Percentiles rank a stretch among this genome's conserved stretches.
phyloP scores from a whole-genome alignment of 2,113 vertebrate genomes.

The Amazona guildingii region DNA sequence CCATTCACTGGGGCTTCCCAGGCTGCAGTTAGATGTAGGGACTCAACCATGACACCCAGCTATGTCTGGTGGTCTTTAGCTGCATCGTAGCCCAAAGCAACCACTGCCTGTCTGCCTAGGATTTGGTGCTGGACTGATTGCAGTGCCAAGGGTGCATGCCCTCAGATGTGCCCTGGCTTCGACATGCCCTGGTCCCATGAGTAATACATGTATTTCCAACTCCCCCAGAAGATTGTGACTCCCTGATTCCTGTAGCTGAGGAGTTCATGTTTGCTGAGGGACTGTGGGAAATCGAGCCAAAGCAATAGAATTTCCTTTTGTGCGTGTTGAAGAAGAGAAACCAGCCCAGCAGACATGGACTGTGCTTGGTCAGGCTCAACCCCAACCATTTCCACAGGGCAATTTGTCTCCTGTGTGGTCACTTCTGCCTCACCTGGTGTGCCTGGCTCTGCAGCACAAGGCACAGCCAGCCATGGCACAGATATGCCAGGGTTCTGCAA shows the following conservation, averaged over 20 bases:
- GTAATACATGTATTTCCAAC: accelerated
- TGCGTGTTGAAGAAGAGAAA: not conserved
- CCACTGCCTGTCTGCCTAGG: not conserved
- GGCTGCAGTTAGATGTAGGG: not conserved
- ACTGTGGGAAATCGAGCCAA: not conserved
- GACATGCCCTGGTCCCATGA: accelerated
- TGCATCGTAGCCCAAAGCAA: accelerated
- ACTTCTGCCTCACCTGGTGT: not conserved
- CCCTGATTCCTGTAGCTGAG: not conserved
- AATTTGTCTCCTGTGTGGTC: not conserved
- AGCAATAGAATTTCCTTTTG: not conserved
- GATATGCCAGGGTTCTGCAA: not conserved
- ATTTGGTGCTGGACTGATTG: accelerated
- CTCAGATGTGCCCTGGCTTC: not conserved
- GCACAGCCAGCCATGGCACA: not conserved
- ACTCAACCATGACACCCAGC: not conserved
- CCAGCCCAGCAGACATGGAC: not conserved
- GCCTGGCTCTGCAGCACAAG: not conserved
- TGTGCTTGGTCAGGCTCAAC: not conserved
- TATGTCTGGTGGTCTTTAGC: not conserved
- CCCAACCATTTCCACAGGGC: not conserved
- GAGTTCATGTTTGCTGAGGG: not conserved
- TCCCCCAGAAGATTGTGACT: not conserved
- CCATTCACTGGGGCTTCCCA: not conserved
- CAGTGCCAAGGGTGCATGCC: accelerated